A percentile compares a stretch with the other conserved stretches of the same genome.
phyloP scores from a whole-genome alignment of 2,888 invertebrate genomes.

The Dioctria linearis region DNA sequence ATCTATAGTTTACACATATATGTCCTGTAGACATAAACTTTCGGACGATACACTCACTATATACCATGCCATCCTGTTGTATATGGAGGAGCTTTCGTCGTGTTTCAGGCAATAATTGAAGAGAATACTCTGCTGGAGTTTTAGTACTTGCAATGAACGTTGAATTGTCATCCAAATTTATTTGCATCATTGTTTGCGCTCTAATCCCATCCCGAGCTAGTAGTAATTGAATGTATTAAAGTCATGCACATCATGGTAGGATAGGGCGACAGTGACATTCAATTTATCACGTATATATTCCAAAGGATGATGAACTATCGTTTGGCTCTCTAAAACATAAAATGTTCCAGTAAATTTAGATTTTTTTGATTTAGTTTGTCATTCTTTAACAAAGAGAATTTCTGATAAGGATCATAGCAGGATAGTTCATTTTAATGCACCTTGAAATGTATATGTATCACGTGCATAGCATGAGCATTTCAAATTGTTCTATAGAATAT shows the following conservation, averaged over 20 bases:
- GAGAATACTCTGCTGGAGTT: neutral
- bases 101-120: constrained; percentile 12
- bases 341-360: no score
- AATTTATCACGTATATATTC: constrained; percentile 15
- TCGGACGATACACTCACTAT: neutral
- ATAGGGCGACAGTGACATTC: constrained; percentile 1
- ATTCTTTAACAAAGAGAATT: no score
- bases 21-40: constrained; percentile 13
- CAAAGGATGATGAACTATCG: constrained; percentile 17
- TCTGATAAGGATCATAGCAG: no score
- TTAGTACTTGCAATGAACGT: neutral
- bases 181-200: constrained; percentile 28
- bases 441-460: no score
- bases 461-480: no score
- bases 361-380: no score
- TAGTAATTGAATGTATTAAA: constrained; percentile 35
- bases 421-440: no score
- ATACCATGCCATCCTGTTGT: neutral
- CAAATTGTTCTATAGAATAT: no score
- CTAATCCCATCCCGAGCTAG: constrained; percentile 26
- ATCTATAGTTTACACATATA: neutral
- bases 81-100: neutral
- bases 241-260: neutral
- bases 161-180: constrained; percentile 11
- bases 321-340: neutral